Percentiles rank a stretch among this genome's conserved stretches.
Evolutionary conservation across 2,113 vertebrate species (phyloP).

Genomic region (Pseudopipra pipra): DNA sequence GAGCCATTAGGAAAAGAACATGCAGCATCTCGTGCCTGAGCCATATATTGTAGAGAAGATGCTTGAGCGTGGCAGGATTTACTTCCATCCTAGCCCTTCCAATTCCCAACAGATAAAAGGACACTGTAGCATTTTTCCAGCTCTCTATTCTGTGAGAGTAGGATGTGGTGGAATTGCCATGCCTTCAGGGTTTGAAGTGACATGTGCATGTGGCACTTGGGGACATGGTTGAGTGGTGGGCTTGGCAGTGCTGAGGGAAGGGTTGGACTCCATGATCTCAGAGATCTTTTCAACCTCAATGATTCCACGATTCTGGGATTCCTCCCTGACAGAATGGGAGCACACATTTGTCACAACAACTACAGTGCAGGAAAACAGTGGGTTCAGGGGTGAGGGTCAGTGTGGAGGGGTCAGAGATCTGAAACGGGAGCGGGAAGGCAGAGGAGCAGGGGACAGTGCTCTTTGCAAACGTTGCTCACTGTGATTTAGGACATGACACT

Average conservation of each 20-base stretch:
- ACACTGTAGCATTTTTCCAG: background rate
- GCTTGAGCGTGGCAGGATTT: background rate
- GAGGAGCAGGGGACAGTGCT: background rate
- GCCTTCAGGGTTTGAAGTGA: background rate
- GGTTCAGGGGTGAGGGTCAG: background rate
- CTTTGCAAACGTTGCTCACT: background rate
- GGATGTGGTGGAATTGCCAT: background rate
- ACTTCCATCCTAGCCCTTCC: background rate
- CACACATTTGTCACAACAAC: background rate
- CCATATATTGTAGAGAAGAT: fast-evolving
- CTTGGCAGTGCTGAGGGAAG: background rate
- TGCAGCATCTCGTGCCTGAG: background rate
- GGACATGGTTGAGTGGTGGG: background rate
- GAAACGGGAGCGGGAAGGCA: background rate
- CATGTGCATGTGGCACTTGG: background rate
- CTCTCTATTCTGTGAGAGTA: background rate
- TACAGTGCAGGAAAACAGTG: background rate
- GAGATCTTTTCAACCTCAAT: background rate
- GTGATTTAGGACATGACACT: background rate
- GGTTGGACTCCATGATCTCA: background rate
- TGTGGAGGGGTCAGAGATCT: background rate
- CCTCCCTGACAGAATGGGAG: background rate
- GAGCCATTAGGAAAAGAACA: background rate
- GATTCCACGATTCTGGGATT: background rate
- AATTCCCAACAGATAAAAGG: background rate